A percentile compares a stretch with the other conserved stretches of the same genome.
Evolutionary conservation across 1,140 invertebrate genomes (phyloP).

Genomic region (Ylistrum balloti): DNA sequence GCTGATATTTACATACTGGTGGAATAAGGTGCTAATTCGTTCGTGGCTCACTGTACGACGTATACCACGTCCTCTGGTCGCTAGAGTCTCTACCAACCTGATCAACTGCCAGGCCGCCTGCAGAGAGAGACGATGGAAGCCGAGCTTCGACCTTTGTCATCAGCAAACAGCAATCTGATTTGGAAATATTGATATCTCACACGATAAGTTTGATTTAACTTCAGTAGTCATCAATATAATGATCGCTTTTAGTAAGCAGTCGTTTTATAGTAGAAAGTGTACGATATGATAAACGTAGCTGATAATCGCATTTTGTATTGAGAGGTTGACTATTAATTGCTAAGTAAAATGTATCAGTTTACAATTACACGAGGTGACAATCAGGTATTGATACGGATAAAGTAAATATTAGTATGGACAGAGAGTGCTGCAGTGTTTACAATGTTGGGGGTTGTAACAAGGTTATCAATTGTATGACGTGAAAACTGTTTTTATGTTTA

Average conservation of each 20-base stretch:
- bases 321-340: neutral
- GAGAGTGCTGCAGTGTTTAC: neutral
- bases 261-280: too few relatives aligned
- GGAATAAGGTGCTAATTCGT: neutral
- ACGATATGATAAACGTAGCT: too few relatives aligned
- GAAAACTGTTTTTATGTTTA: neutral
- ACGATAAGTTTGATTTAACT: neutral
- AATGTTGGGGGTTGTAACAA: neutral
- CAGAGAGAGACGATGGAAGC: neutral
- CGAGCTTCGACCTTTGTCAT: neutral
- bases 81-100: neutral
- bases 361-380: neutral
- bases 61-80: neutral
- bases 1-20: neutral
- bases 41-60: neutral
- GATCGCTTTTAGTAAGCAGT: too few relatives aligned
- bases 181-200: conserved; percentile 26
- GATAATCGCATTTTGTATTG: neutral
- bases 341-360: neutral
- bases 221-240: too few relatives aligned
- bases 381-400: neutral
- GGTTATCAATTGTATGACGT: neutral
- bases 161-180: conserved; percentile 26
- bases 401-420: neutral
- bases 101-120: neutral